Conservation (phyloP, 2,113 vertebrate genomes). For the Cichladusa arquata region DNA sequence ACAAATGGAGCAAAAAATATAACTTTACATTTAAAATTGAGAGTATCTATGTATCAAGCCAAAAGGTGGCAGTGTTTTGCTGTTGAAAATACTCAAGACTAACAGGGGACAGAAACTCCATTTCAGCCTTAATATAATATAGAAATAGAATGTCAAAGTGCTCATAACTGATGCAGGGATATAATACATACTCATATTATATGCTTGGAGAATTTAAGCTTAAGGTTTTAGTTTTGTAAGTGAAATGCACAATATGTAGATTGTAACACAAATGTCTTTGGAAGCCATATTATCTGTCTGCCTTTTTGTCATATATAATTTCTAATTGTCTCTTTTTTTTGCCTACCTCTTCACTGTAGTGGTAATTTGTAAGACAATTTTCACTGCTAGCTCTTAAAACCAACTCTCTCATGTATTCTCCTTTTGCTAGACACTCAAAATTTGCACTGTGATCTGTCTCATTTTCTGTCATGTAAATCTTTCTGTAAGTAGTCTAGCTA, state of each 20-base stretch:
- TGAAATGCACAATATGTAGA: slow-evolving; percentile 14
- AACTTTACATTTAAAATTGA: not conserved
- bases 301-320: not conserved
- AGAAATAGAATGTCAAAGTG: slow-evolving; percentile 51
- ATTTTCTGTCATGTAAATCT: not conserved
- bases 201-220: slow-evolving; percentile 37
- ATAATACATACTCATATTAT: slow-evolving; percentile 1
- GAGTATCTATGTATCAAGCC: slow-evolving; percentile 46
- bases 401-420: not conserved
- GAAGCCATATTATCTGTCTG: not conserved
- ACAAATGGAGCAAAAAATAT: not conserved
- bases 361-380: not conserved
- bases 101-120: not conserved
- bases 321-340: not conserved
- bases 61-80: slow-evolving; percentile 79
- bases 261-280: slow-evolving; percentile 9
- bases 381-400: not conserved
- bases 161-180: slow-evolving; percentile 35
- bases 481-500: not conserved
- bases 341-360: not conserved
- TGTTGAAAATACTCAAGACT: slow-evolving; percentile 35
- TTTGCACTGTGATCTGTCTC: not conserved
- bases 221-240: slow-evolving; percentile 50
- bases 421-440: not conserved
- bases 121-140: slow-evolving; percentile 3